Evolutionary conservation across 2,113 vertebrate genomes (phyloP), one percentile per base, ranked within the genome.

Genomic region (Rhineura floridana): DNA sequence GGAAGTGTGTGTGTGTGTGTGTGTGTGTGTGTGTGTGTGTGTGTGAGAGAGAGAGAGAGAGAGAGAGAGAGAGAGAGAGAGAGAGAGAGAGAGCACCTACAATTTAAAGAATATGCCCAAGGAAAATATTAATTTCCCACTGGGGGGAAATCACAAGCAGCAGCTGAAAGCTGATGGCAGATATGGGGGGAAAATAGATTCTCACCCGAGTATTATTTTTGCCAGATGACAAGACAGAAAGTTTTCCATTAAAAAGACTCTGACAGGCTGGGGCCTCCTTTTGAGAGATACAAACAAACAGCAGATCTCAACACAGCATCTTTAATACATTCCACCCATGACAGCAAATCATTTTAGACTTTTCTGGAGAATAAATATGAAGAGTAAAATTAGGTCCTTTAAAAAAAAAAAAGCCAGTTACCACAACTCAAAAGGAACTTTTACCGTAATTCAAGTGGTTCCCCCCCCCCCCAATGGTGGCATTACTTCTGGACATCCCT

Each of bases 361-460:
- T 30, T 80, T 76, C 0, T 12, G 50, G 63, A 44, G 84, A 67
- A 3, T 7, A 46, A 17, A 39, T 0, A 0, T 2, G 36, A 73
- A 88, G 70, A 83, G 39, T 55, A 81, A 33, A n/a, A 78, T 44
- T 3, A 91, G 55, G 59, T 25, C 59, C 17, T 13, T n/a, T 8
- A n/a, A 72, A 19, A 39, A 21, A 46, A 63, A 80, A 83, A n/a
- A n/a, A n/a, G n/a, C n/a, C n/a, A n/a, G 89, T 12, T 67, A 62
- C 44, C 48, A 36, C 42, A 86, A 76, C 83, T n/a, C 42, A 48
- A 72, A 72, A 25, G 63, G 42, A 84, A 30, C 63, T 52, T 39
- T 84, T 88, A 30, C 39, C 78, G 55, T 3, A 42, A 5, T 82
- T 73, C 44, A 1, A 70, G 4, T 0, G 23, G 87, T 78, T 52